phyloP scores from a whole-genome alignment of 2,113 vertebrate genomes.

The Pluvianellus socialis region DNA sequence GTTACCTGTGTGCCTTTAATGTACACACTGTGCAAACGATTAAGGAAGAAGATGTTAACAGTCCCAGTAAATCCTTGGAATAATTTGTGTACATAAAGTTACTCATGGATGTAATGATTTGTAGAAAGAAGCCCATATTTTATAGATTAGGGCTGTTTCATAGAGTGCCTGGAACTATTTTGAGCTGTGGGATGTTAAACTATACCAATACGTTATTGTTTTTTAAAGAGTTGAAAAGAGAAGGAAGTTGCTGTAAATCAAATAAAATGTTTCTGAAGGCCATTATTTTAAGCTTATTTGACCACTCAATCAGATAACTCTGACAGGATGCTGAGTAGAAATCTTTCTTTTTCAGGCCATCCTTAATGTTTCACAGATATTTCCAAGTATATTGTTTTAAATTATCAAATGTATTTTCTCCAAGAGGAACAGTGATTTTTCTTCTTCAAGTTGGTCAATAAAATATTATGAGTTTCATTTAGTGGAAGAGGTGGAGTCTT shows the following conservation, averaged over 20 bases:
- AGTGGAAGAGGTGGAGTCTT: background rate
- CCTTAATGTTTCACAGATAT: background rate
- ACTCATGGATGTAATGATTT: constrained; percentile 30
- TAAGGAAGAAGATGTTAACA: background rate
- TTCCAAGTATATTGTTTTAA: constrained; percentile 32
- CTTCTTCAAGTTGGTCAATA: background rate
- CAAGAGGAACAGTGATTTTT: background rate
- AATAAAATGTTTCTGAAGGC: background rate
- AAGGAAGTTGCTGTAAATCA: constrained; percentile 28
- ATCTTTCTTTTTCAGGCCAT: background rate
- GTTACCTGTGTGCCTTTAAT: background rate
- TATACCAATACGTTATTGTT: background rate
- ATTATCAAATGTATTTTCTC: background rate
- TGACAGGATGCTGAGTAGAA: background rate
- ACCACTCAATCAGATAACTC: constrained; percentile 26
- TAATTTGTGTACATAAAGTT: background rate
- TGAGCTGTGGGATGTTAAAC: background rate
- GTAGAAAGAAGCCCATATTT: background rate
- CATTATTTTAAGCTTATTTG: constrained; percentile 37
- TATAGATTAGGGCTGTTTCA: background rate
- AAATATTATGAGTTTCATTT: constrained; percentile 7
- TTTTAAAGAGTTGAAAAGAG: constrained; percentile 1
- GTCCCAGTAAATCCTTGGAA: background rate
- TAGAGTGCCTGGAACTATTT: background rate
- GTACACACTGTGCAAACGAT: background rate